Evolutionary conservation across 1,140 invertebrate genomes (phyloP).

Genomic region (Hyphantria cunea): DNA sequence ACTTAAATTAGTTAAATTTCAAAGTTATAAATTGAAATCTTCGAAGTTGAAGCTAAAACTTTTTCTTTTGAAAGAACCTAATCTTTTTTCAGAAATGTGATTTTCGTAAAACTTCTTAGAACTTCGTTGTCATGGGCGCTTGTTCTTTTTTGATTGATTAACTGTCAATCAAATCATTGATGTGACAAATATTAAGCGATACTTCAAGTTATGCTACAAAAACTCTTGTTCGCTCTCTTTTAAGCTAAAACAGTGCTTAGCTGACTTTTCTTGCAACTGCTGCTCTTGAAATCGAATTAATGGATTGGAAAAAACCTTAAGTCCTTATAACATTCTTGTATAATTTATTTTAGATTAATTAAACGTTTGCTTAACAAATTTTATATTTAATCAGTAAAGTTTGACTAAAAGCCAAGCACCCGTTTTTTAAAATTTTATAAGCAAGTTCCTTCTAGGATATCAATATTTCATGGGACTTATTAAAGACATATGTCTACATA

Average conservation of each 20-base stretch:
- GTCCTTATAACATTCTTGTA: not conserved
- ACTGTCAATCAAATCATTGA: conserved; percentile 25
- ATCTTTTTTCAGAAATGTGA: not conserved
- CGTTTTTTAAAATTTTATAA: no score
- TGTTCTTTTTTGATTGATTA: conserved; percentile 15
- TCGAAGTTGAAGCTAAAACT: not conserved
- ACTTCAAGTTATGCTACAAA: conserved; percentile 12
- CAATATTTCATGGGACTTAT: no score
- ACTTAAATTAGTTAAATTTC: no score
- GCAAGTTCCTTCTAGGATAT: no score
- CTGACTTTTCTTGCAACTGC: conserved; percentile 5
- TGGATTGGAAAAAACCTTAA: not conserved
- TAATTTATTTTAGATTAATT: no score
- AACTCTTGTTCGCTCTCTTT: conserved; percentile 9
- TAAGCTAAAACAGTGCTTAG: conserved; percentile 1
- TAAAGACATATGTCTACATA: no score
- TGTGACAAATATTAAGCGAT: conserved; percentile 27
- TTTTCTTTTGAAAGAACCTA: not conserved
- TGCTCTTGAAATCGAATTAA: conserved; percentile 14
- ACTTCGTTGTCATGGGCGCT: conserved; percentile 11
- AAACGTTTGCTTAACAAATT: no score
- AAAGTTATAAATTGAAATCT: not conserved
- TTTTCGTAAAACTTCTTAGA: conserved; percentile 8
- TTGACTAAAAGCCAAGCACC: no score
- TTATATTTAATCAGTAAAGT: no score